These are phyloP conservation scores for Micromussa lordhowensis DNA, from an alignment of 92 coral and sea anemone species.

Conservation along the genomic window DNA sequence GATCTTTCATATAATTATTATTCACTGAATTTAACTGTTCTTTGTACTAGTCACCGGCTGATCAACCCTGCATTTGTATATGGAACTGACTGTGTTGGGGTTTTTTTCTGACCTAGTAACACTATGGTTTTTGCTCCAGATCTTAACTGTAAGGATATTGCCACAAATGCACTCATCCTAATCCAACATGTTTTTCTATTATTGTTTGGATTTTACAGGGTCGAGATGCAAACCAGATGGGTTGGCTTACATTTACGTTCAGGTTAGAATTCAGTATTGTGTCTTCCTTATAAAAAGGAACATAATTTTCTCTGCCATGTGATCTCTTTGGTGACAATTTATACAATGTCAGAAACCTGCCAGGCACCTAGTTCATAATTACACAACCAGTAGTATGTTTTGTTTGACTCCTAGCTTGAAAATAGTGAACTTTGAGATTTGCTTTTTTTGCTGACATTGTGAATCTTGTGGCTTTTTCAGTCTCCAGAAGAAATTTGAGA, in stretches of 20 bases:
- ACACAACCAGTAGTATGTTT: too few relatives aligned
- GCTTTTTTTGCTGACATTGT: background rate
- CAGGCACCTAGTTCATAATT: background rate
- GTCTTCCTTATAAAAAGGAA: background rate
- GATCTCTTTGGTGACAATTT: background rate
- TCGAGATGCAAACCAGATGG: constrained; percentile 98
- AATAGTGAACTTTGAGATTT: background rate
- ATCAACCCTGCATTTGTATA: too few relatives aligned
- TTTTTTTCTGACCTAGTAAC: background rate
- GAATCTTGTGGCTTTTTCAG: constrained; percentile 43
- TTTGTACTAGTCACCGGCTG: too few relatives aligned
- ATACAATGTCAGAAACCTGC: background rate
- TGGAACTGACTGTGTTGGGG: background rate
- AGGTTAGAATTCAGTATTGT: constrained; percentile 56
- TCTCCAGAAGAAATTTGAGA: constrained; percentile 97
- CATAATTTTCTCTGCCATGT: background rate
- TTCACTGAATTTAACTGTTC: too few relatives aligned
- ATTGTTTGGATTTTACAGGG: constrained; percentile 63
- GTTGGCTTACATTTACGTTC: constrained; percentile 98
- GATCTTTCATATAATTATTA: too few relatives aligned
- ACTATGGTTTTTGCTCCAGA: background rate
- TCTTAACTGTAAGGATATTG: background rate
- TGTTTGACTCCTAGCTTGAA: background rate
- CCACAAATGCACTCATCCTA: background rate
- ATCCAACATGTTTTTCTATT: background rate